phyloP scores from a whole-genome alignment of 2,888 invertebrate species.

The Perizoma flavofasciatum region DNA sequence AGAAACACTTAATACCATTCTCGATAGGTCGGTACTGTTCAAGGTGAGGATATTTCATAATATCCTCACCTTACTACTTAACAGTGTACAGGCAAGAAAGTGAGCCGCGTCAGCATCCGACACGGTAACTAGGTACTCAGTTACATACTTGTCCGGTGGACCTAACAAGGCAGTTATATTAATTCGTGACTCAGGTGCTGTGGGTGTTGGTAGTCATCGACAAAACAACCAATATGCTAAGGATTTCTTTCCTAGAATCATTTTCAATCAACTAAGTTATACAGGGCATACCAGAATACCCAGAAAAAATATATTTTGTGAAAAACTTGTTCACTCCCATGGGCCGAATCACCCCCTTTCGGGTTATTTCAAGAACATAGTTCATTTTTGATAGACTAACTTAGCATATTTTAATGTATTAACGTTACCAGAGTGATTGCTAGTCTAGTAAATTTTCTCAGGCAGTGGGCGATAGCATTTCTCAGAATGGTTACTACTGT shows the following conservation, averaged over 20 bases:
- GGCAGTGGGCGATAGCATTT: slow-evolving; percentile 8
- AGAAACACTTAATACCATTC: not conserved
- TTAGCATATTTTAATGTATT: too few relatives aligned
- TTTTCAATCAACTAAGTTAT: slow-evolving; percentile 40
- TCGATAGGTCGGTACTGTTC: slow-evolving; percentile 6
- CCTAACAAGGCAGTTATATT: slow-evolving; percentile 23
- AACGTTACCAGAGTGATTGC: not conserved
- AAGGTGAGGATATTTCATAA: slow-evolving; percentile 27
- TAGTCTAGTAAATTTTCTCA: slow-evolving; percentile 4
- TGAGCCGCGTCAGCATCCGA: slow-evolving; percentile 33
- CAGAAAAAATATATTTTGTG: too few relatives aligned
- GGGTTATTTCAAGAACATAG: too few relatives aligned
- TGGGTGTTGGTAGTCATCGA: slow-evolving; percentile 38
- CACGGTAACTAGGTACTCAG: slow-evolving; percentile 36
- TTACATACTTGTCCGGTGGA: slow-evolving; percentile 31
- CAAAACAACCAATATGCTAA: slow-evolving; percentile 35
- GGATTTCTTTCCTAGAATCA: slow-evolving; percentile 34
- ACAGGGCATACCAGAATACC: not conserved
- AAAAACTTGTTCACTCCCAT: too few relatives aligned
- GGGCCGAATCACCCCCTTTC: too few relatives aligned
- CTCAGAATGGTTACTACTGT: slow-evolving; percentile 16
- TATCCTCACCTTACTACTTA: slow-evolving; percentile 17
- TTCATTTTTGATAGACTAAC: too few relatives aligned
- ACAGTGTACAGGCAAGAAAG: slow-evolving; percentile 43
- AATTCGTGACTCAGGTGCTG: slow-evolving; percentile 55